phyloP scores from a whole-genome alignment of 30 jellyfish, hydroid and myxozoan species.

The Hydractinia symbiolongicarpus region DNA sequence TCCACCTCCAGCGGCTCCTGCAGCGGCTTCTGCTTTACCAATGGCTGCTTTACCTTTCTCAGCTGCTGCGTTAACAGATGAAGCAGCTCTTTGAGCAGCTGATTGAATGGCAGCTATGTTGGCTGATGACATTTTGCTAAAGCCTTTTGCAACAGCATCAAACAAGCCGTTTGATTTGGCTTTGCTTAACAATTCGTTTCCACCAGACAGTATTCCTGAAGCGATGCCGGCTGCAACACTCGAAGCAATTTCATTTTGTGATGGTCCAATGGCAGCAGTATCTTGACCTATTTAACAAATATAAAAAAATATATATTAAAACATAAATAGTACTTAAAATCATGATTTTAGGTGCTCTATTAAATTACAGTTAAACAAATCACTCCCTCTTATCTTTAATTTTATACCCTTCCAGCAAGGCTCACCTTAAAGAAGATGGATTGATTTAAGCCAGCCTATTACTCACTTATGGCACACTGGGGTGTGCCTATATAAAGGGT shows the following conservation, averaged over 20 bases:
- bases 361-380: too few relatives aligned
- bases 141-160: slow-evolving; percentile 71
- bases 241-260: slow-evolving; percentile 74
- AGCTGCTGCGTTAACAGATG: slow-evolving; percentile 28
- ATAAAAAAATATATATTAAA: too few relatives aligned
- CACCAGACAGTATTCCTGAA: slow-evolving; percentile 85
- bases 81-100: slow-evolving; percentile 26
- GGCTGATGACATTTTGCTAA: slow-evolving; percentile 26
- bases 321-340: too few relatives aligned
- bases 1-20: slow-evolving; percentile 31
- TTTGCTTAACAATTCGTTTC: slow-evolving; percentile 65
- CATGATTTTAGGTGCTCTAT: too few relatives aligned
- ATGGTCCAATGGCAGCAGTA: slow-evolving; percentile 14
- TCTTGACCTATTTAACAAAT: background rate
- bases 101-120: background rate
- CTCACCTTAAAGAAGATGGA: too few relatives aligned
- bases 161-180: slow-evolving; percentile 62
- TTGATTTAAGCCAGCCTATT: too few relatives aligned
- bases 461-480: too few relatives aligned
- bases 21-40: slow-evolving; percentile 16
- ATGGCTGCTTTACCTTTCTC: slow-evolving; percentile 18
- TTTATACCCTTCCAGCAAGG: too few relatives aligned
- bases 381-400: too few relatives aligned
- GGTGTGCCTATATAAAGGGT: too few relatives aligned
- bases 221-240: slow-evolving; percentile 96